Base-by-base conservation (phyloP, 2,888 invertebrate species). In the Hoplodrina ambigua region DNA sequence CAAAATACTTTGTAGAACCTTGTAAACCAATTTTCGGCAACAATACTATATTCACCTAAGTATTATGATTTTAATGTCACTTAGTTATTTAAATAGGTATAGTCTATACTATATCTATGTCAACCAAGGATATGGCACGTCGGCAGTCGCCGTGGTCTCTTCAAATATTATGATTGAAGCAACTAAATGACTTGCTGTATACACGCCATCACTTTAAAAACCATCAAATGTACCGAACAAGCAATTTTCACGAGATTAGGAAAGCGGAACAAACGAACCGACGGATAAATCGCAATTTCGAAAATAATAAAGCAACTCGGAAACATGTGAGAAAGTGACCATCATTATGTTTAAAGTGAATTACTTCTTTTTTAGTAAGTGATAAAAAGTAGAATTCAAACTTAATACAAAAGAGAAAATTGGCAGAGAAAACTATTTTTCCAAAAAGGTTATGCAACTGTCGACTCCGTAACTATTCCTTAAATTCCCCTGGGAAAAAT, bases 251-350 rank as follows among this genome's bases (percentile, higher is more conserved):
- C 85, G 71, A 85, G 87, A 84, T 86, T 86, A 91, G 88, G 89
- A 92, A 92, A 93, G 92, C 91, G 93, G 90, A 91, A 91, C 92
- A 87, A 87, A 87, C 83, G 82, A 87, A 84, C 81, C 82, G 82
- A 82, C 86, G 61, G 82, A 82, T 83, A 78, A 83, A 86, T 84
- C 76, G 69, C 80, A 80, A 85, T 85, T 85, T 85, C 73, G 74
- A 77, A 79, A 82, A 87, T 82, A 79, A 85, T 78, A 80, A 67
- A 69, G 62, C 65, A 56, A 55, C 60, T 56, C 33, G 53, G 25
- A 33, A 69, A 13, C 69, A 71, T 69, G 67, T 81, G 76, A 71
- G 82, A 83, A 81, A 82, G 82, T 83, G 64, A 75, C 70, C 74
- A 82, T 69, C 37, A 63, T 81, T 83, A 74, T 37, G 59, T 69